Evolutionary conservation across 2,888 invertebrate species (phyloP).

Genomic region (Criorhina ranunculi): DNA sequence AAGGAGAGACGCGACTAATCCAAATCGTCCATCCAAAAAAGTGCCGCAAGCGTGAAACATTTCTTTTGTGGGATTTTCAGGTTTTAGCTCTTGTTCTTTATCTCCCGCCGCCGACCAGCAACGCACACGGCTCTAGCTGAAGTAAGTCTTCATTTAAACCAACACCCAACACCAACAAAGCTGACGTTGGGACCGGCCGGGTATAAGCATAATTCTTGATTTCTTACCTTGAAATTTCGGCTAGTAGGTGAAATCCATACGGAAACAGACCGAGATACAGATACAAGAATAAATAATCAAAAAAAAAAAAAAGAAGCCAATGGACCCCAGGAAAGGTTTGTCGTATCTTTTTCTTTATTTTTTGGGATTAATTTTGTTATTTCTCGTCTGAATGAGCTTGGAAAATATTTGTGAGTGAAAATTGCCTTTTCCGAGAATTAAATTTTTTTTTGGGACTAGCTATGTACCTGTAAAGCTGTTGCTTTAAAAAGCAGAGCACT

Average conservation of each 20-base stretch:
- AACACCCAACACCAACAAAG: not conserved
- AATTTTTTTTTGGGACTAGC: not conserved
- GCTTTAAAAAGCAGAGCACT: slow-evolving; percentile 15
- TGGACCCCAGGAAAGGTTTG: slow-evolving; percentile 32
- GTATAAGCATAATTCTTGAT: slow-evolving; percentile 38
- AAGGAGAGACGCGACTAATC: slow-evolving; percentile 62
- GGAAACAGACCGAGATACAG: slow-evolving; percentile 13
- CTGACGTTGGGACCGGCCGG: not conserved
- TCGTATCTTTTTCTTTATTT: slow-evolving; percentile 15
- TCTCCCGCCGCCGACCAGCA: slow-evolving; percentile 22
- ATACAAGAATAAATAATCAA: slow-evolving; percentile 17
- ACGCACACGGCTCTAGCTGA: slow-evolving; percentile 28
- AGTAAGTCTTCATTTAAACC: slow-evolving; percentile 47
- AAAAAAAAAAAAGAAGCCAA: slow-evolving; percentile 14
- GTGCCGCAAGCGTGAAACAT: slow-evolving; percentile 51
- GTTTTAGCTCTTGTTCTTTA: slow-evolving; percentile 52
- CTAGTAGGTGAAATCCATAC: slow-evolving; percentile 57
- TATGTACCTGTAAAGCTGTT: not conserved
- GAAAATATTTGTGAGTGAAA: slow-evolving; percentile 28
- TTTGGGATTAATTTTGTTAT: slow-evolving; percentile 40
- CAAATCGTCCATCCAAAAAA: slow-evolving; percentile 58
- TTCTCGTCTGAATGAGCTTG: slow-evolving; percentile 24
- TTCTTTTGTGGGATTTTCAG: slow-evolving; percentile 66
- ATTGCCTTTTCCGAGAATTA: slow-evolving; percentile 9
- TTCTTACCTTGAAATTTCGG: slow-evolving; percentile 43